phyloP scores from a whole-genome alignment of 2,113 vertebrate species.

The Myiopsitta monachus region DNA sequence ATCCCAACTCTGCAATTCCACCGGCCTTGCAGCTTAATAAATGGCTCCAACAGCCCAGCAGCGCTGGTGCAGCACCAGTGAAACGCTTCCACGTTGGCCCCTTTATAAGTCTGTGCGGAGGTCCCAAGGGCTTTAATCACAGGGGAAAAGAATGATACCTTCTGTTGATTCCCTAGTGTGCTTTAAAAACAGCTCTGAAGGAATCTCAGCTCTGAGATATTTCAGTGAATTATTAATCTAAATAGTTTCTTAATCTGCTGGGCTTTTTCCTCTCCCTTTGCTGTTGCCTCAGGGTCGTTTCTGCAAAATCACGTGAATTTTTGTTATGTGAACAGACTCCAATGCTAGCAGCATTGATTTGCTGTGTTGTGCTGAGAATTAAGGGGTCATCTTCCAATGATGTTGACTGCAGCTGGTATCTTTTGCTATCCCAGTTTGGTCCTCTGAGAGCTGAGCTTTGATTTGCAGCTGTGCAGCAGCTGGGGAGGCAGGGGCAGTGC shows the following conservation, averaged over 20 bases:
- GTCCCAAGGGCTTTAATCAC: neutral
- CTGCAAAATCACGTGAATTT: neutral
- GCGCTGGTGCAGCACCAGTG: accelerated
- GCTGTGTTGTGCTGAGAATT: neutral
- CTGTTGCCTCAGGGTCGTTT: neutral
- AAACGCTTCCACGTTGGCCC: accelerated
- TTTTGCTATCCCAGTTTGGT: neutral
- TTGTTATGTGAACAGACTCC: neutral
- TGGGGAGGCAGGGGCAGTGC: neutral
- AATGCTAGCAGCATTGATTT: neutral
- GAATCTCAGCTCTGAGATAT: neutral
- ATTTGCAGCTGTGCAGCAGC: neutral
- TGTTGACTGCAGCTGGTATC: neutral
- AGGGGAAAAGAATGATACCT: neutral
- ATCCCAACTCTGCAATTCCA: neutral
- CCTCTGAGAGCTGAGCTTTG: neutral
- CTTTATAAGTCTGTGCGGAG: neutral
- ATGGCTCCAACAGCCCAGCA: neutral
- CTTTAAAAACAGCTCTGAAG: neutral
- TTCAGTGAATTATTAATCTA: neutral
- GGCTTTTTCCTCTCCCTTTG: neutral
- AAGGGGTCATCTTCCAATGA: neutral
- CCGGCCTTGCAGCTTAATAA: neutral
- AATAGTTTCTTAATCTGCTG: neutral
- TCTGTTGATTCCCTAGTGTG: neutral